These are phyloP conservation scores for Acanthaster planci DNA, from an alignment of 35 echinoderm and acorn worm genomes.

Conservation along the genomic window DNA sequence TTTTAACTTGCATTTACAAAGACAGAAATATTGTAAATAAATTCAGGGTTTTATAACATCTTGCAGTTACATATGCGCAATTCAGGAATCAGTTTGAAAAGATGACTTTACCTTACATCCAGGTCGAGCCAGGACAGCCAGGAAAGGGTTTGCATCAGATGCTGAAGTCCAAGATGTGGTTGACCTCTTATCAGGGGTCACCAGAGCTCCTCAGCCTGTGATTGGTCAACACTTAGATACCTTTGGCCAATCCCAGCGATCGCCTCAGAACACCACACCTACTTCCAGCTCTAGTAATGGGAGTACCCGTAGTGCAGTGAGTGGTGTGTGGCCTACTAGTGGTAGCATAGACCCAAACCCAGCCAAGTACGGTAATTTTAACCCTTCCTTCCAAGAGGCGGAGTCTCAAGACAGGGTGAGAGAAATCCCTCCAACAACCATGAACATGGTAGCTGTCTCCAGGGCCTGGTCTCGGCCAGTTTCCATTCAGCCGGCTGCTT, in stretches of 20 bases:
- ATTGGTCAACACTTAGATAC: constrained; percentile 45
- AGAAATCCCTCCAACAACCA: constrained; percentile 5
- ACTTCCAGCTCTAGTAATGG: constrained; percentile 57
- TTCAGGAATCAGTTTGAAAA: too few species aligned
- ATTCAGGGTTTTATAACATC: too few species aligned
- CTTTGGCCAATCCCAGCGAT: constrained; percentile 32
- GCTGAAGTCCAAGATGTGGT: constrained; percentile 79
- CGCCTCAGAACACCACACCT: constrained; percentile 51
- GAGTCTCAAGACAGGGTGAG: constrained; percentile 33
- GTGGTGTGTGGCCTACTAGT: background rate
- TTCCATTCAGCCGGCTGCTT: background rate
- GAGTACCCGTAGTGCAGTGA: constrained; percentile 47
- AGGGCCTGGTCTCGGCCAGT: background rate
- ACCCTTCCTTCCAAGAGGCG: constrained; percentile 63
- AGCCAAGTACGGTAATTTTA: constrained; percentile 70
- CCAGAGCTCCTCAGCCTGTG: constrained; percentile 25
- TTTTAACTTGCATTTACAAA: too few species aligned
- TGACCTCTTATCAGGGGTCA: constrained; percentile 78
- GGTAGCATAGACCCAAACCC: constrained; percentile 47
- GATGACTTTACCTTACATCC: constrained; percentile 22
- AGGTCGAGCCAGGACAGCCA: background rate
- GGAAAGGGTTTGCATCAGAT: constrained; percentile 72
- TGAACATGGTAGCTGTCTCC: background rate
- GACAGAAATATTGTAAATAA: too few species aligned
- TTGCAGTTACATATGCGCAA: too few species aligned